Evolutionary conservation across 1,140 invertebrate genomes (phyloP).

Genomic region (Mamestra configurata): DNA sequence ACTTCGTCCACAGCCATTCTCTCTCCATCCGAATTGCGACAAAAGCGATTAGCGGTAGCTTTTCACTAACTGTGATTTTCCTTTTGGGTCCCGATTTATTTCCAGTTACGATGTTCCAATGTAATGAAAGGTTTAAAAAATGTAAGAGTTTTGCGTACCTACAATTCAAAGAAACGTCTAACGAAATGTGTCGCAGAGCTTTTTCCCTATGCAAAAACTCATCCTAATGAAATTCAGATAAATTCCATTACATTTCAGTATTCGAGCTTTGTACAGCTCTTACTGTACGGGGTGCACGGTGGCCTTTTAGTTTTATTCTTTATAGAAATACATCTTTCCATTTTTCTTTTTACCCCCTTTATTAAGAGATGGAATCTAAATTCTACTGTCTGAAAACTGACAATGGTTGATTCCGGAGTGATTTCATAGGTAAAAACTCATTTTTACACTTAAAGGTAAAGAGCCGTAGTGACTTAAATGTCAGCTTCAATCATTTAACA

Average conservation of each 20-base stretch:
- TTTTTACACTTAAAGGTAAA: not conserved
- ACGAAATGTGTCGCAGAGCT: not conserved
- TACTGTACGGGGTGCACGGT: too few species aligned
- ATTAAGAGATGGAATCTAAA: too few species aligned
- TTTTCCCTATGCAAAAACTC: not conserved
- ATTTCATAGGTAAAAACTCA: too few species aligned
- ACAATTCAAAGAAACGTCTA: not conserved
- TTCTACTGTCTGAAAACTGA: too few species aligned
- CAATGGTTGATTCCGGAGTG: too few species aligned
- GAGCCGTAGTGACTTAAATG: not conserved
- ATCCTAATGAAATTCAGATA: not conserved
- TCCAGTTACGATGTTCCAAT: not conserved
- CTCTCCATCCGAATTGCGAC: not conserved
- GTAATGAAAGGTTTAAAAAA: not conserved
- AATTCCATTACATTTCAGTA: too few species aligned
- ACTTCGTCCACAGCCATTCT: not conserved
- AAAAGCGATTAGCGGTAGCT: conserved; percentile 1
- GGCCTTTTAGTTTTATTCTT: too few species aligned
- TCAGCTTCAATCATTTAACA: not conserved
- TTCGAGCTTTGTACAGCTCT: too few species aligned
- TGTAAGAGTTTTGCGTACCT: not conserved
- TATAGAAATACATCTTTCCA: too few species aligned
- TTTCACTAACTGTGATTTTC: not conserved
- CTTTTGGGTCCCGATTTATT: not conserved
- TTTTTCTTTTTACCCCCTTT: too few species aligned